Base-by-base conservation (phyloP, 2,797 vertebrate genomes). In the Odontamblyopus rebecca region DNA sequence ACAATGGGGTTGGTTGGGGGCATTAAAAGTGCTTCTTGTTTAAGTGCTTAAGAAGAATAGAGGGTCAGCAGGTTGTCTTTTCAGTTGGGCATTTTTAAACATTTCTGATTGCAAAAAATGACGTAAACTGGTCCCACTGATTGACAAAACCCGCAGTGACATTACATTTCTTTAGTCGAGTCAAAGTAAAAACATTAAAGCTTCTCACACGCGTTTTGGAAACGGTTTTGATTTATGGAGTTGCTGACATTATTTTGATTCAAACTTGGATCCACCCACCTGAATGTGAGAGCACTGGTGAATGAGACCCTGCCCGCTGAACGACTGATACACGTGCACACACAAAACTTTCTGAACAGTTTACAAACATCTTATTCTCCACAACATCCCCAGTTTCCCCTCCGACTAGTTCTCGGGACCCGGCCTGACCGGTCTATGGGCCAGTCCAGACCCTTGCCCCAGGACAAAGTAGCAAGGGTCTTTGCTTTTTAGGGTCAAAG, bases 331-430 rank as follows among this genome's bases (percentile, higher is more conserved):
- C 61, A 75, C 26, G 61, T 66, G 73, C 82, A 83, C 86, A 84
- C 79, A 79, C 75, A 78, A 38, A 38, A 83, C 87, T 84, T 85
- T 89, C 81, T 68, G 80, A 89, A 86, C 86, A 87, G 79, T 90
- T 90, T 74, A 89, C 35, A 89, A 90, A 88, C 80, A 88, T 86
- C 86, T 78, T 83, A 59, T 82, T 84, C 80, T 87, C 84, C 80
- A 86, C 80, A 84, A 81, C 86, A 76, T 73, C 79, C 82, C 84
- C 71, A 66, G 71, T 61, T 23, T n/a, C 68, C 80, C 85, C 78
- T 84, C 81, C 76, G 54, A 60, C 77, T 82, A 63, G 61, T 75
- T 82, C 70, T 79, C 57, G 75, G 79, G 78, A 75, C 77, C 75
- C n/a, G 27, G 75, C 75, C 78, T 23, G 66, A 74, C 77, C 29